Conservation (phyloP, 2,113 vertebrate species). For the Lepisosteus osseus region DNA sequence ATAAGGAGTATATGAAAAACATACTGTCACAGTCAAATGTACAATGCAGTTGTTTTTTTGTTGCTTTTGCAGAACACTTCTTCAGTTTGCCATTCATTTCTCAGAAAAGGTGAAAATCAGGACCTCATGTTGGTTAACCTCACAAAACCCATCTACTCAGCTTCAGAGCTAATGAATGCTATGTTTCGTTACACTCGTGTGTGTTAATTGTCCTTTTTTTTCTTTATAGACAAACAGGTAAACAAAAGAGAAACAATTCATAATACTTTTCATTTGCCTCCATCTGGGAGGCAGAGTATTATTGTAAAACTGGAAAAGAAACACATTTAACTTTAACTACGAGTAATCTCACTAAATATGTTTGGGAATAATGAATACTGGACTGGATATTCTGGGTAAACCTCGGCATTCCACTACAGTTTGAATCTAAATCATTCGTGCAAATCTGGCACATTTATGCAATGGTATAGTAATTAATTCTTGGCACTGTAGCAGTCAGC, state of each 20-base stretch:
- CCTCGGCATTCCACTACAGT: constrained; percentile 25
- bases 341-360: constrained; percentile 25
- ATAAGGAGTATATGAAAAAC: neutral
- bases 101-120: constrained; percentile 20
- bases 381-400: constrained; percentile 33
- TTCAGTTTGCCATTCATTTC: constrained; percentile 24
- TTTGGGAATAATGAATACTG: constrained; percentile 7
- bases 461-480: constrained; percentile 49
- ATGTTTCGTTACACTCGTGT: constrained; percentile 30
- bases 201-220: constrained; percentile 20
- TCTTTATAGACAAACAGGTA: constrained; percentile 21
- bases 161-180: constrained; percentile 25
- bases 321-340: constrained; percentile 25
- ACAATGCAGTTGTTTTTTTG: constrained; percentile 13
- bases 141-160: constrained; percentile 32
- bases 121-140: constrained; percentile 33
- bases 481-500: constrained; percentile 44
- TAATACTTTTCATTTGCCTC: constrained; percentile 37
- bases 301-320: constrained; percentile 22
- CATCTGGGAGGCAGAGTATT: constrained; percentile 40
- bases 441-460: constrained; percentile 50
- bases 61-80: constrained; percentile 20
- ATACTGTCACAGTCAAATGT: constrained; percentile 52
- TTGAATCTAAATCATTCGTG: constrained; percentile 44
- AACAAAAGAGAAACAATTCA: constrained; percentile 28